Percentiles rank a stretch among this genome's conserved stretches.
phyloP scores from a whole-genome alignment of 2,888 invertebrate species.

The Drosophila mimetica region DNA sequence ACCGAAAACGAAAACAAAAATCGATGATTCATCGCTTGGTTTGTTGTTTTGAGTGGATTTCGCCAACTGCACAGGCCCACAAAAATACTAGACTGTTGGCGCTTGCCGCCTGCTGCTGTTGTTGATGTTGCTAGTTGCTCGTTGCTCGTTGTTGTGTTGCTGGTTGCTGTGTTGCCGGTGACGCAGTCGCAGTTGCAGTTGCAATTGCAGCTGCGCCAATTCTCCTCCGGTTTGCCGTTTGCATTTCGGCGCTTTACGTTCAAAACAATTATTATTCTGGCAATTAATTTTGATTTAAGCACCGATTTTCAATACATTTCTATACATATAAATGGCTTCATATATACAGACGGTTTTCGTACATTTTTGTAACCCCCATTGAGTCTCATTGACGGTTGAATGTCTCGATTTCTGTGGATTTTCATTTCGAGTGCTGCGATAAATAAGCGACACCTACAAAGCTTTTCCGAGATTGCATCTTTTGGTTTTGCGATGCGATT shows the following conservation, averaged over 20 bases:
- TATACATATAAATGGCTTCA: slow-evolving; percentile 30
- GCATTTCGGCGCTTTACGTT: slow-evolving; percentile 69
- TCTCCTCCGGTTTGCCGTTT: slow-evolving; percentile 61
- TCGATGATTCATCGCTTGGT: slow-evolving; percentile 78
- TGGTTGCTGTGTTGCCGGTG: slow-evolving; percentile 40
- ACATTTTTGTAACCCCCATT: slow-evolving; percentile 14
- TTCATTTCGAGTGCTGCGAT: slow-evolving; percentile 10
- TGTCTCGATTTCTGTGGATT: slow-evolving; percentile 33
- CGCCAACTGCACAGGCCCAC: slow-evolving; percentile 40
- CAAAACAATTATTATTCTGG: slow-evolving; percentile 82
- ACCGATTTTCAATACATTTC: slow-evolving; percentile 74
- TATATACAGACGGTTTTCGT: slow-evolving; percentile 20
- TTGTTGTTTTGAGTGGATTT: slow-evolving; percentile 74
- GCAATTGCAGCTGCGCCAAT: slow-evolving; percentile 71
- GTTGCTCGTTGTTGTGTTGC: slow-evolving; percentile 40
- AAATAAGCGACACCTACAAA: slow-evolving; percentile 32
- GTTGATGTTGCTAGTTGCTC: slow-evolving; percentile 46
- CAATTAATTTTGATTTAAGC: slow-evolving; percentile 82
- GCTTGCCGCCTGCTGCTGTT: slow-evolving; percentile 74
- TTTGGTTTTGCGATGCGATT: slow-evolving; percentile 21
- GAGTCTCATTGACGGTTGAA: slow-evolving; percentile 33
- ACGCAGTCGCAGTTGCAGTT: slow-evolving; percentile 68
- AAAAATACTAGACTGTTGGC: slow-evolving; percentile 74
- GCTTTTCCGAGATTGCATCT: slow-evolving; percentile 22
- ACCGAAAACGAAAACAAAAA: slow-evolving; percentile 39